These are phyloP conservation scores for Bergia puertoricense DNA, from an alignment of 92 coral and sea anemone genomes.

Conservation along the genomic window DNA sequence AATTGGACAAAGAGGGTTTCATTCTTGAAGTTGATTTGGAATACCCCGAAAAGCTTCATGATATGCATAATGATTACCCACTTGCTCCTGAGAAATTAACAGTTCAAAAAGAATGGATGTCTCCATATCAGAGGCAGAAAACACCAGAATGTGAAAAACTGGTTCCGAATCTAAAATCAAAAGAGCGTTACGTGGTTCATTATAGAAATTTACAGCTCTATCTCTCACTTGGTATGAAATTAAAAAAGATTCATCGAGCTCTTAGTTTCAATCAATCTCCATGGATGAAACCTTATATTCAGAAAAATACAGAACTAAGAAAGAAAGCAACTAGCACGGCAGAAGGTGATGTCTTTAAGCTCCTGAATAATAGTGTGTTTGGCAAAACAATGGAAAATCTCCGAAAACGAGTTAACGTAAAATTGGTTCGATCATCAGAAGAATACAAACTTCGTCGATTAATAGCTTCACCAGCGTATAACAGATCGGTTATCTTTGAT, in stretches of 20 bases:
- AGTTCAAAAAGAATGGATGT: too few species aligned
- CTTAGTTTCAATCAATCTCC: conserved; percentile 32
- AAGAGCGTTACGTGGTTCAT: conserved; percentile 4
- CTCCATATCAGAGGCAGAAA: background rate
- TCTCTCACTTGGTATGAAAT: too few species aligned
- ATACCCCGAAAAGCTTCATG: background rate
- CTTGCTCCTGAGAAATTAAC: too few species aligned
- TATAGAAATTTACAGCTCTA: too few species aligned
- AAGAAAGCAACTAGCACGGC: background rate
- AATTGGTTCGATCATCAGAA: conserved; percentile 5
- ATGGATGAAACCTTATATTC: conserved; percentile 51
- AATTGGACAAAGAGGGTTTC: background rate
- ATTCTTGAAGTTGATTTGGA: conserved; percentile 41
- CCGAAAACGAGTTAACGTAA: too few species aligned
- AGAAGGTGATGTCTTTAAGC: background rate
- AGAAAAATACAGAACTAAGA: conserved; percentile 29
- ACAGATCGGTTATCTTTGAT: background rate
- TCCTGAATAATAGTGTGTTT: background rate
- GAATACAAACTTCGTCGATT: conserved; percentile 13
- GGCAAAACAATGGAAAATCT: too few species aligned
- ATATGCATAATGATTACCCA: too few species aligned
- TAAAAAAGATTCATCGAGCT: too few species aligned
- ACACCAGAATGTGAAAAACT: conserved; percentile 1
- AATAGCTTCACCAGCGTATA: conserved; percentile 10
- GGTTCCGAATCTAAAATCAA: background rate